Evolutionary conservation across 2,888 invertebrate species (phyloP).

Genomic region (Pimpla rufipes): DNA sequence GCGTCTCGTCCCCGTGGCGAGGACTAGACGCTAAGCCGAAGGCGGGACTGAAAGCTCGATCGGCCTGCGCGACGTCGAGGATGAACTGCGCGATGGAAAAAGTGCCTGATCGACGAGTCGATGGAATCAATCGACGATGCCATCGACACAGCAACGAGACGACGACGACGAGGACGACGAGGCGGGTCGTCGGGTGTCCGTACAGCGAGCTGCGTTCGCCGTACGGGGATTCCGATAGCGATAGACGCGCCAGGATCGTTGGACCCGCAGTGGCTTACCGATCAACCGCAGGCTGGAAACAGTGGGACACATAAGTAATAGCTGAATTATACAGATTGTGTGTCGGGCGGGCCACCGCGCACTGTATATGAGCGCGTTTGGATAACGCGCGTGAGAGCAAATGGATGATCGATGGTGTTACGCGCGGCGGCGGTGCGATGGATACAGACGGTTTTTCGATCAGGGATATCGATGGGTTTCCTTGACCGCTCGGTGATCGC

Average conservation of each 20-base stretch:
- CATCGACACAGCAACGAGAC: constrained; percentile 51
- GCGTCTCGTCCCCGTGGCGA: constrained; percentile 38
- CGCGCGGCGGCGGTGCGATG: constrained; percentile 55
- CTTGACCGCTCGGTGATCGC: constrained; percentile 60
- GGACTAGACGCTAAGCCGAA: no score
- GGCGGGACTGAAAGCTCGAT: not conserved
- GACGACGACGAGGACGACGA: not conserved
- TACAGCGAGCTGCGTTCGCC: not conserved
- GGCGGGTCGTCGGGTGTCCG: not conserved
- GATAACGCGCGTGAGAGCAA: constrained; percentile 40
- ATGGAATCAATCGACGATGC: constrained; percentile 58
- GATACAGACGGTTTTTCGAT: constrained; percentile 59
- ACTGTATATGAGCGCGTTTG: not conserved
- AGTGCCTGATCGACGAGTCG: constrained; percentile 38
- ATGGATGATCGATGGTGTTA: constrained; percentile 62
- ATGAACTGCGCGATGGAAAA: constrained; percentile 24
- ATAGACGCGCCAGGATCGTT: no score
- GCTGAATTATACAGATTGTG: constrained; percentile 66
- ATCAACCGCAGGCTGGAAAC: constrained; percentile 51
- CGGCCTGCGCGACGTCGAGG: constrained; percentile 9
- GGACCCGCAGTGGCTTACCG: no score
- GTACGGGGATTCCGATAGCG: constrained; percentile 48
- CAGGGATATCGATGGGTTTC: constrained; percentile 63
- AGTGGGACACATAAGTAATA: constrained; percentile 68
- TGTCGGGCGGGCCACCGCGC: not conserved